Conservation (phyloP, 2,888 invertebrate genomes). For the Hydropsyche betteni region DNA sequence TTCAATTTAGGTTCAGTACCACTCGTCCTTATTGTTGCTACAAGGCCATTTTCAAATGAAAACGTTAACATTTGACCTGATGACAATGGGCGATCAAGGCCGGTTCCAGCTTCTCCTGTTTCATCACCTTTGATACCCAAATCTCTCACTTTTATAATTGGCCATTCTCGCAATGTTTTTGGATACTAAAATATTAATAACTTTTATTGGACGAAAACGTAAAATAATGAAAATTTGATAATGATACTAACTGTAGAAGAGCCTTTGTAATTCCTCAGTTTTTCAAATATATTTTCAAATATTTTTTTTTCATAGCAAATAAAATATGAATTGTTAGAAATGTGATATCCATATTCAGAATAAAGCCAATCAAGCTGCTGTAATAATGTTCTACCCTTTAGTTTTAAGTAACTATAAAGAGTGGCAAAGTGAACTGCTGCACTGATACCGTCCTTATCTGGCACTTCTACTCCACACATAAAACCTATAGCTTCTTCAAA, state of each 20-base stretch:
- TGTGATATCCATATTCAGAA: conserved; percentile 86
- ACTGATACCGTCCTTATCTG: conserved; percentile 97
- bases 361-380: conserved; percentile 81
- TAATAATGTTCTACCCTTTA: conserved; percentile 66
- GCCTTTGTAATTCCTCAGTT: conserved; percentile 78
- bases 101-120: conserved; percentile 57
- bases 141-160: conserved; percentile 82
- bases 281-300: conserved; percentile 80
- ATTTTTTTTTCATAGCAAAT: conserved; percentile 79
- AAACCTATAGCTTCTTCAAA: conserved; percentile 99
- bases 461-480: conserved; percentile 88
- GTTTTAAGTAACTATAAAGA: conserved; percentile 75
- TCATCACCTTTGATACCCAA: conserved; percentile 73
- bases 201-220: neutral
- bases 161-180: conserved; percentile 67
- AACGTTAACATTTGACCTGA: conserved; percentile 95
- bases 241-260: conserved; percentile 67
- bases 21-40: conserved; percentile 90
- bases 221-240: conserved; percentile 35
- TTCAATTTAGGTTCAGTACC: conserved; percentile 99
- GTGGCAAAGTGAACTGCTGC: conserved; percentile 85
- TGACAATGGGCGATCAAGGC: conserved; percentile 61
- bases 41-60: conserved; percentile 84
- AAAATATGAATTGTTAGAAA: conserved; percentile 88
- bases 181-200: conserved; percentile 72